Base-by-base conservation (phyloP, 2,888 invertebrate species). In the Calephelis perditalis region DNA sequence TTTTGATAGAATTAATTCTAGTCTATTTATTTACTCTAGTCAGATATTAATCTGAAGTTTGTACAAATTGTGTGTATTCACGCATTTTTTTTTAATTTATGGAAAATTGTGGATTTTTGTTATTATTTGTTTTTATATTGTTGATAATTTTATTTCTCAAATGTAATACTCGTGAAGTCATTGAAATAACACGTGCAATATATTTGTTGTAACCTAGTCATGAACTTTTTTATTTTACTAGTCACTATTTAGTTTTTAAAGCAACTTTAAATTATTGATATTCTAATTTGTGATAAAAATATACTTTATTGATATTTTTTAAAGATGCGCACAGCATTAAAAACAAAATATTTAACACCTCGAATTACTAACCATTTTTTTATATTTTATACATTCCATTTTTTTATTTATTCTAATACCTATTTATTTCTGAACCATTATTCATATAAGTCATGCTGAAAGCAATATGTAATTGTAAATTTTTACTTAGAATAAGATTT, bases 111-210 rank as follows among this genome's bases (percentile, higher is more conserved):
- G 64, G 64, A 66, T 62, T 62, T 64, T 63, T 63, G 57, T 67
- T 59, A 58, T 60, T 63, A 56, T 56, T 66, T 68, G 65, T 67
- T 70, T 58, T 65, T 68, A 66, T 67, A 63, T 70, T 69, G 71
- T 72, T 72, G 64, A 64, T 69, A 68, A 67, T 67, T 52, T 71
- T 74, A 72, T 70, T 70, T 67, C 68, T 66, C 67, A 66, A 69
- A 71, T 76, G 68, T 67, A 71, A 71, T 67, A 73, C 74, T 78
- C 76, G 73, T 71, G 68, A 68, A 69, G 66, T 70, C 67, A 65
- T 65, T 61, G 52, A 59, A 66, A 69, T 75, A 73, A 76, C n/a
- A n/a, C 74, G 84, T 86, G 86, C 85, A 86, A 84, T 84, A 84
- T 83, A 81, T 81, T 82, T 82, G 82, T 78, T 75, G 71, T 10